These are phyloP conservation scores for Zootoca vivipara DNA, from an alignment of 2,113 vertebrate genomes.

Conservation along the genomic window DNA sequence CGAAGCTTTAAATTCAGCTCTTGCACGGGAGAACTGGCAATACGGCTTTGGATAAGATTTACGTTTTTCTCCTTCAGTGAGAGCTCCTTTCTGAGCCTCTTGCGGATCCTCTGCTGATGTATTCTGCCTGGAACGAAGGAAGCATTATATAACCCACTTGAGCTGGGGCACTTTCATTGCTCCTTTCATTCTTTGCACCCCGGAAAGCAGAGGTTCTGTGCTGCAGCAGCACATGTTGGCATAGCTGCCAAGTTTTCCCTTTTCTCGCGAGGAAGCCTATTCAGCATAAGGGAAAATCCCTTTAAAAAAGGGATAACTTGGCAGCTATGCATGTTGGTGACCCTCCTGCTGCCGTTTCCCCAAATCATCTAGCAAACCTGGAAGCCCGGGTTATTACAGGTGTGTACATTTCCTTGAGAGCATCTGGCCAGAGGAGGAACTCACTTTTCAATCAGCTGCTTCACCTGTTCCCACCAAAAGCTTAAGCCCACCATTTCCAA, in stretches of 20 bases:
- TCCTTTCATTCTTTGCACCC: neutral
- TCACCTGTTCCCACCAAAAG: neutral
- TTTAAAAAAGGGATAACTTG: too few relatives aligned
- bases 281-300: too few relatives aligned
- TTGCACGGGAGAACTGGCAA: constrained; percentile 46
- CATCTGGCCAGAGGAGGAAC: neutral
- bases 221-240: too few relatives aligned
- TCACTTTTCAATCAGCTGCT: neutral
- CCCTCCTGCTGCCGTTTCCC: too few relatives aligned
- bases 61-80: neutral
- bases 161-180: neutral
- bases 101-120: too few relatives aligned
- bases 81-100: neutral
- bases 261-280: too few relatives aligned
- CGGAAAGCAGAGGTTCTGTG: too few relatives aligned
- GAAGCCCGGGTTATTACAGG: neutral
- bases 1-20: constrained; percentile 24
- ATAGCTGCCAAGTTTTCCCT: too few relatives aligned
- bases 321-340: too few relatives aligned
- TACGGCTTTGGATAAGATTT: constrained; percentile 24
- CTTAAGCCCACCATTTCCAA: neutral
- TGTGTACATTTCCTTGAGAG: neutral
- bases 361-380: too few relatives aligned
- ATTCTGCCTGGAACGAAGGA: neutral
- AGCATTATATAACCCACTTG: neutral